Percentiles rank a stretch among this genome's conserved stretches.
Evolutionary conservation across 2,888 invertebrate species (phyloP).

Genomic region (Agrochola lota): DNA sequence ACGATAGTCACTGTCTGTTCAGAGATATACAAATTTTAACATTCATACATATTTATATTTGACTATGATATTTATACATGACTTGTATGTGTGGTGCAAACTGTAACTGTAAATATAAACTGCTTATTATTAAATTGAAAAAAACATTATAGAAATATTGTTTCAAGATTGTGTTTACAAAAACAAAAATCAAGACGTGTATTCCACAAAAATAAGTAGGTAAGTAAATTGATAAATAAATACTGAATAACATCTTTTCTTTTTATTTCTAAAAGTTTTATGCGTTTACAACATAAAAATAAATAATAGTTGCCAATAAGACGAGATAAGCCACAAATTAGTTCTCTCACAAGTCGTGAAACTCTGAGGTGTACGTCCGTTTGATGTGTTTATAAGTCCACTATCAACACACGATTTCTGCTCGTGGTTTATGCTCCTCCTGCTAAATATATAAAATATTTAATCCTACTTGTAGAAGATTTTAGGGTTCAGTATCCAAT

Average conservation of each 20-base stretch:
- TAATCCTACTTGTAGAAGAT: too few species aligned
- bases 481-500: too few species aligned
- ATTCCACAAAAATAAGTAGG: neutral
- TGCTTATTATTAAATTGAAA: too few species aligned
- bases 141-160: too few species aligned
- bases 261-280: neutral
- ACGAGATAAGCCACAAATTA: slow-evolving; percentile 21
- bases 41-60: too few species aligned
- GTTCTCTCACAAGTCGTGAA: slow-evolving; percentile 11
- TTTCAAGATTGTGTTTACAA: neutral
- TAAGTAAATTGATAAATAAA: neutral
- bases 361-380: slow-evolving; percentile 20
- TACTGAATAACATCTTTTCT: neutral
- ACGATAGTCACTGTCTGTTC: too few species aligned
- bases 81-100: too few species aligned
- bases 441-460: too few species aligned
- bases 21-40: too few species aligned
- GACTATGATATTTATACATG: too few species aligned
- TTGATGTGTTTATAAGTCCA: slow-evolving; percentile 7
- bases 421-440: neutral
- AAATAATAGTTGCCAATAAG: slow-evolving; percentile 17
- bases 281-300: neutral
- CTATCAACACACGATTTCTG: slow-evolving; percentile 23
- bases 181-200: neutral
- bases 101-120: too few species aligned